A percentile compares a stretch with the other conserved stretches of the same genome.
phyloP scores from a whole-genome alignment of 2,797 vertebrate species.

The Galaxias olidus region DNA sequence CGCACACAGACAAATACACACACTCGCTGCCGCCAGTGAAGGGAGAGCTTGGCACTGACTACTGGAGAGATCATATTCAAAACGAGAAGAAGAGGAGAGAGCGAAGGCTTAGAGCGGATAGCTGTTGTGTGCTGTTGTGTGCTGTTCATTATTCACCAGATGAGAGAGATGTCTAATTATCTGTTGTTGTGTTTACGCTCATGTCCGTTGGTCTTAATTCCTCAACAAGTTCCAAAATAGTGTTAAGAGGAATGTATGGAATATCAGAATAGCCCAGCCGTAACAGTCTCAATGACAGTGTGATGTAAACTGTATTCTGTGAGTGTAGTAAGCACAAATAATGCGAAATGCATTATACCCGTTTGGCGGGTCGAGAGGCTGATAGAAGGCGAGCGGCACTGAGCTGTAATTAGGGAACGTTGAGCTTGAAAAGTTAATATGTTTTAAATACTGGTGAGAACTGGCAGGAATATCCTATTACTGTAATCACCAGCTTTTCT shows the following conservation, averaged over 20 bases:
- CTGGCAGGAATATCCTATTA: slow-evolving; percentile 73
- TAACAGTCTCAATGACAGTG: slow-evolving; percentile 55
- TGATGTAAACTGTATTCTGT: slow-evolving; percentile 48
- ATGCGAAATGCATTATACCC: slow-evolving; percentile 65
- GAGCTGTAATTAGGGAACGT: slow-evolving; percentile 69
- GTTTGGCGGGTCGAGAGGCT: slow-evolving; percentile 61
- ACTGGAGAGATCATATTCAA: slow-evolving; percentile 35
- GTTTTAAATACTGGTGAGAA: slow-evolving; percentile 71
- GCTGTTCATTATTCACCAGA: slow-evolving; percentile 16
- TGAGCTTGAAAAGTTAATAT: slow-evolving; percentile 74
- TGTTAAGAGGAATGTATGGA: background rate
- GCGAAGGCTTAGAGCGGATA: slow-evolving; percentile 42
- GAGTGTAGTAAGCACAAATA: slow-evolving; percentile 62
- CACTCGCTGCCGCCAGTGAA: slow-evolving; percentile 36
- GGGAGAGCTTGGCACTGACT: slow-evolving; percentile 34
- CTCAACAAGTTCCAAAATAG: background rate
- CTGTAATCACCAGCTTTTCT: slow-evolving; percentile 71
- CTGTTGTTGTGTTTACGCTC: slow-evolving; percentile 8
- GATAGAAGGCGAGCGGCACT: slow-evolving; percentile 61
- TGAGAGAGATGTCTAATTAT: slow-evolving; percentile 9
- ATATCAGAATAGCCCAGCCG: slow-evolving; percentile 45
- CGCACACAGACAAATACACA: slow-evolving; percentile 21
- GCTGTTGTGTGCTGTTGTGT: slow-evolving; percentile 23
- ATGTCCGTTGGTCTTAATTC: slow-evolving; percentile 32
- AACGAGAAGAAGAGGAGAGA: slow-evolving; percentile 42